Evolutionary conservation across 2,888 invertebrate species (phyloP).

Genomic region (Rhingia campestris): DNA sequence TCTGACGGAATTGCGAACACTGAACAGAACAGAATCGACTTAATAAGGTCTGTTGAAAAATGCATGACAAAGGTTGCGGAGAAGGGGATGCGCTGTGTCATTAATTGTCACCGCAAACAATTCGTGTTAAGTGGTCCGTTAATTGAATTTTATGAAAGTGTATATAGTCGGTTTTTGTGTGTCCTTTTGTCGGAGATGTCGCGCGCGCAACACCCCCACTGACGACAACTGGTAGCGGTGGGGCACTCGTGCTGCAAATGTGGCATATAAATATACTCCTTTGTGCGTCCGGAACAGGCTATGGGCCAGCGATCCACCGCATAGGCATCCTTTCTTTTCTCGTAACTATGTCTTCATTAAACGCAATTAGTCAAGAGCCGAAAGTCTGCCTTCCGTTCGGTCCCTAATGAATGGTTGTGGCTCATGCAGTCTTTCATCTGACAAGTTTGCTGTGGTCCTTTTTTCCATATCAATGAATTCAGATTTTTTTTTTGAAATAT

Average conservation of each 20-base stretch:
- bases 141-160: conserved; percentile 68
- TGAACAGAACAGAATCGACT: neutral
- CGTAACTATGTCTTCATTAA: conserved; percentile 67
- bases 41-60: conserved; percentile 36
- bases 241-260: conserved; percentile 46
- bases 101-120: conserved; percentile 64
- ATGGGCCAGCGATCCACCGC: conserved; percentile 49
- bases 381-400: conserved; percentile 58
- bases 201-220: conserved; percentile 21
- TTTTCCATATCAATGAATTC: conserved; percentile 69
- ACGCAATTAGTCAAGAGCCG: conserved; percentile 68
- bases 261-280: conserved; percentile 43
- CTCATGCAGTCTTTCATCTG: conserved; percentile 67
- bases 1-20: neutral
- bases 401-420: conserved; percentile 70
- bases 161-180: conserved; percentile 4
- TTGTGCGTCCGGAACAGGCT: conserved; percentile 51
- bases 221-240: conserved; percentile 3
- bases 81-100: conserved; percentile 34
- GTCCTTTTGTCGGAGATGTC: conserved; percentile 17
- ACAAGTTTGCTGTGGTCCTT: conserved; percentile 65
- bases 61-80: conserved; percentile 23
- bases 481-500: conserved; percentile 69
- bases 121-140: conserved; percentile 67
- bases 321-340: conserved; percentile 50